Percentiles rank a stretch among this genome's conserved stretches.
These are phyloP conservation scores for Enteromius afrohamiltoni DNA, from an alignment of 2,797 vertebrate genomes.

Conservation along the genomic window DNA sequence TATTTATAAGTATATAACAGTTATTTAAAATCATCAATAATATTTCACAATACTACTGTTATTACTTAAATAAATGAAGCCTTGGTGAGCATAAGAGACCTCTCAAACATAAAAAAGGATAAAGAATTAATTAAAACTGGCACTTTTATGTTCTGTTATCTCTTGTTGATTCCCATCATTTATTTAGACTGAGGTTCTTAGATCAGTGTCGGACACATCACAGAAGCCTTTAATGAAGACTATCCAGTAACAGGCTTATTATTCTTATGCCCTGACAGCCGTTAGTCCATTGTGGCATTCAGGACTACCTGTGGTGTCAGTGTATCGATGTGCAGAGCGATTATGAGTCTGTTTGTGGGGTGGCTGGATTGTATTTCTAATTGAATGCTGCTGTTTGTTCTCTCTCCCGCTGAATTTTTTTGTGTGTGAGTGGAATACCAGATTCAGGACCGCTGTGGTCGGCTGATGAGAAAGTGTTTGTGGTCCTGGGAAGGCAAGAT, in stretches of 20 bases:
- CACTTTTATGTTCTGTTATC: constrained; percentile 5
- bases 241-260: constrained; percentile 27
- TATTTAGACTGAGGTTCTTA: constrained; percentile 25
- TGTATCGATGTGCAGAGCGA: constrained; percentile 33
- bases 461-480: constrained; percentile 37
- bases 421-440: constrained; percentile 46
- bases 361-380: constrained; percentile 39
- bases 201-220: constrained; percentile 7
- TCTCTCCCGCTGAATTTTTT: constrained; percentile 43
- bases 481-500: constrained; percentile 10
- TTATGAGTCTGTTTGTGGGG: constrained; percentile 37
- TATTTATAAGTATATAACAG: background rate
- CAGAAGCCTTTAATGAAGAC: constrained; percentile 41
- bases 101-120: background rate
- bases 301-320: constrained; percentile 32
- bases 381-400: constrained; percentile 50
- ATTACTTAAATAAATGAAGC: background rate
- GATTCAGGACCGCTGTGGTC: constrained; percentile 35
- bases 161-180: constrained; percentile 3
- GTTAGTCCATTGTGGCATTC: background rate
- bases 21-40: background rate
- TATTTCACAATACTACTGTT: background rate
- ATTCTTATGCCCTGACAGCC: constrained; percentile 18
- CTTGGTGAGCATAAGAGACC: background rate
- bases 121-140: constrained; percentile 5